Evolutionary conservation across 1,140 invertebrate species (phyloP), one percentile per base, ranked within the genome.

Genomic region (Formica selysi): DNA sequence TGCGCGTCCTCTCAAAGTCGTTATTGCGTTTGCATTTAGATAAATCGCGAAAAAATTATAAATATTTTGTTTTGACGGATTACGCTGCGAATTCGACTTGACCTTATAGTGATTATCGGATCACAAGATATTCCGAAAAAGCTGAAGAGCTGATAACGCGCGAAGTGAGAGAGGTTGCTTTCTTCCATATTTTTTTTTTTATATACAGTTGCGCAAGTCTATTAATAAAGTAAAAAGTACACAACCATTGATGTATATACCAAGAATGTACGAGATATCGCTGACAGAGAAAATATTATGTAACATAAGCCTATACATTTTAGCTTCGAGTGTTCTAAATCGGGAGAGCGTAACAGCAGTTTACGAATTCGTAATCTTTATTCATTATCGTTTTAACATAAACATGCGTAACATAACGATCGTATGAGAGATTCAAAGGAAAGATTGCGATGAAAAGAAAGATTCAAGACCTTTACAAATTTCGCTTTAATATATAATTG

Each of bases 71-170:
- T 22, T 61, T 16, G 1, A 7, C n/a, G 7, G 6, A 61, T 29
- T 38, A 4, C 32, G 1, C 0, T 8, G 2, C 19, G 7, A 61
- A 59, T 64, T 79, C 36, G 3, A 19, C 57, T 80, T 16, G 32
- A 78, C 41, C 13, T 87, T 76, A 67, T 26, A 4, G 3, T 8
- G 67, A 26, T 76, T 65, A 76, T 85, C 81, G 36, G 4, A 10
- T 36, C 48, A 48, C 32, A 5, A 41, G 6, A 71, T 32, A 73
- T 16, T 22, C 26, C 13, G 1, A 13, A 81, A 41, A 1, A 36
- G 11, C n/a, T 13, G 36, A 81, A 41, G 3, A 36, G 11, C 16
- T 13, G 51, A 44, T 73, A 81, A 73, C 26, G 6, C 19, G 13
- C 6, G 10, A 26, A 13, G 1, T 8, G 4, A 44, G 0, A 32